A percentile compares a stretch with the other conserved stretches of the same genome.
Evolutionary conservation across 2,113 vertebrate species (phyloP).

Genomic region (Ceyx melanurus): DNA sequence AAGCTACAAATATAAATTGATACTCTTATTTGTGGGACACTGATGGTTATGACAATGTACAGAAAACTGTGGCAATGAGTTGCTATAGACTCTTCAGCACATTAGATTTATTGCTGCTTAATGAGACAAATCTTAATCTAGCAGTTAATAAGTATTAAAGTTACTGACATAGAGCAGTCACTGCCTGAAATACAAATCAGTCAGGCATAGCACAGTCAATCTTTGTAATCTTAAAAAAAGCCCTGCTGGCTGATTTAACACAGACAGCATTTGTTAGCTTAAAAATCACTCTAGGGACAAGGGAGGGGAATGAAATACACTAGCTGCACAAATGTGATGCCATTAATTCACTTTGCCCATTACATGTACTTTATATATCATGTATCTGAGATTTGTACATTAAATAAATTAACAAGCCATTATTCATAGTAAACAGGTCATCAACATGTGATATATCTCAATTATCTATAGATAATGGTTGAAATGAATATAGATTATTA

Average conservation of each 20-base stretch:
- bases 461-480: neutral
- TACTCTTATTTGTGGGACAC: neutral
- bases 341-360: neutral
- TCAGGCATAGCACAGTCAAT: neutral
- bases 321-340: neutral
- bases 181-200: neutral
- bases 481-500: neutral
- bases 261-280: neutral
- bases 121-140: conserved; percentile 32
- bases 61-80: conserved; percentile 4
- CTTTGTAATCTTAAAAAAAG: neutral
- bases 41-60: neutral
- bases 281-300: conserved; percentile 1
- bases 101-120: conserved; percentile 40
- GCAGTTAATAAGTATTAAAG: conserved; percentile 22
- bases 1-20: neutral
- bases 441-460: neutral
- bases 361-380: neutral
- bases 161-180: neutral
- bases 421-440: neutral
- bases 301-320: neutral
- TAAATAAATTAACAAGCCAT: neutral
- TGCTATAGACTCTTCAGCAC: neutral
- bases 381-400: neutral
- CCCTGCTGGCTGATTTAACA: neutral